These are phyloP conservation scores for Leontocebus nigricollis DNA, from an alignment of 2,797 vertebrate genomes.

Conservation along the genomic window DNA sequence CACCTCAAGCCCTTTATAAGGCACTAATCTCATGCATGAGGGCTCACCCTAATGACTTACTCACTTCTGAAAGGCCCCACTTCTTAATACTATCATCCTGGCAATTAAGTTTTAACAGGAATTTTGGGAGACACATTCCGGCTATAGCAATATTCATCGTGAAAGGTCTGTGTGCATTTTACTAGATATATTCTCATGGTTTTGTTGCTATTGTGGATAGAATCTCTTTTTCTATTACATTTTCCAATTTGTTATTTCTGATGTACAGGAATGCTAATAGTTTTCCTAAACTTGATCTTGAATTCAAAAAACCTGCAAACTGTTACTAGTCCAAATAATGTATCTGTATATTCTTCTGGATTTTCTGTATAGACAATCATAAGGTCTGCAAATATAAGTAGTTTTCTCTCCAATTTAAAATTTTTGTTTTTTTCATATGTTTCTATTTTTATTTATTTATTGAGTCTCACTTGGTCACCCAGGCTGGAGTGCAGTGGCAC, in stretches of 20 bases:
- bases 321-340: slow-evolving; percentile 1
- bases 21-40: neutral
- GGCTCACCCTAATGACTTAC: neutral
- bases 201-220: neutral
- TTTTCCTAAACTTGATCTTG: neutral
- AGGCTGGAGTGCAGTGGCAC: neutral
- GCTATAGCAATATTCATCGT: neutral
- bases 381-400: neutral
- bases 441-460: no score
- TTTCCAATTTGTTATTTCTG: neutral
- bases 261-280: neutral
- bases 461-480: no score
- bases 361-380: neutral
- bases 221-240: neutral
- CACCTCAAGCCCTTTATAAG: no score
- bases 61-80: neutral
- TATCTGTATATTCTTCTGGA: neutral
- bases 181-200: neutral
- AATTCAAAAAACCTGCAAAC: neutral
- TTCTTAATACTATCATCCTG: neutral
- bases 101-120: neutral
- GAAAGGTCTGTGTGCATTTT: neutral
- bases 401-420: neutral
- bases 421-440: neutral
- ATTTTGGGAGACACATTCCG: neutral